Conservation (phyloP, 2,113 vertebrate species). For the Gambusia affinis region DNA sequence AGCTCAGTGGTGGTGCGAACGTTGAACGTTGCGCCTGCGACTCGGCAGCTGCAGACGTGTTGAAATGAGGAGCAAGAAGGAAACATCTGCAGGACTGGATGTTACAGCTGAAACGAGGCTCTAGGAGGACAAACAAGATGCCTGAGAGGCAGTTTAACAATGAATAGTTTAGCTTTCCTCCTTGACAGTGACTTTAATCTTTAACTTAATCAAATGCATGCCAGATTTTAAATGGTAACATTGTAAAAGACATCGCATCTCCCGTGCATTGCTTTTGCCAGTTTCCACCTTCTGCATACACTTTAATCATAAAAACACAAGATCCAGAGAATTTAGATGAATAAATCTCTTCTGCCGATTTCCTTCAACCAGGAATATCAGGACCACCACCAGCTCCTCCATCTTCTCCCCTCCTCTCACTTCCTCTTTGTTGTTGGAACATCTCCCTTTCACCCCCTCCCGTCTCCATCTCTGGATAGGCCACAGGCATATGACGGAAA, state of each 20-base stretch:
- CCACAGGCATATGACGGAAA: constrained; percentile 44
- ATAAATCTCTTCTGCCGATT: neutral
- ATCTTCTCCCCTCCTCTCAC: constrained; percentile 30
- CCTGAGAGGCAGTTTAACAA: neutral
- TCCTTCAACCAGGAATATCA: constrained; percentile 13
- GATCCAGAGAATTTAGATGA: neutral
- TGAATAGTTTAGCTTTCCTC: neutral
- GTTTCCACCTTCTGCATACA: too few relatives aligned
- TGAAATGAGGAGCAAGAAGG: neutral
- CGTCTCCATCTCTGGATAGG: constrained; percentile 36
- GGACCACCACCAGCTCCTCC: constrained; percentile 13
- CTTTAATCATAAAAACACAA: neutral
- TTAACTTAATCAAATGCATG: too few relatives aligned
- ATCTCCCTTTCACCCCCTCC: constrained; percentile 36
- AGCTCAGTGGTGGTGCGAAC: neutral
- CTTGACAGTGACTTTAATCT: neutral
- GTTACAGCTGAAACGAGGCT: neutral
- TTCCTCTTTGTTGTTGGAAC: constrained; percentile 48
- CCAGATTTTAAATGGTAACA: too few relatives aligned
- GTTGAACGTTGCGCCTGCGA: neutral
- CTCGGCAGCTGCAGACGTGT: neutral
- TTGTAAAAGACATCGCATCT: neutral
- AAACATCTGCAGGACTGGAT: neutral
- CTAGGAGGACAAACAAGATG: neutral
- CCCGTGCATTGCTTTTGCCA: too few relatives aligned